phyloP scores from a whole-genome alignment of 1,140 invertebrate species.

The Asbolus verrucosus region DNA sequence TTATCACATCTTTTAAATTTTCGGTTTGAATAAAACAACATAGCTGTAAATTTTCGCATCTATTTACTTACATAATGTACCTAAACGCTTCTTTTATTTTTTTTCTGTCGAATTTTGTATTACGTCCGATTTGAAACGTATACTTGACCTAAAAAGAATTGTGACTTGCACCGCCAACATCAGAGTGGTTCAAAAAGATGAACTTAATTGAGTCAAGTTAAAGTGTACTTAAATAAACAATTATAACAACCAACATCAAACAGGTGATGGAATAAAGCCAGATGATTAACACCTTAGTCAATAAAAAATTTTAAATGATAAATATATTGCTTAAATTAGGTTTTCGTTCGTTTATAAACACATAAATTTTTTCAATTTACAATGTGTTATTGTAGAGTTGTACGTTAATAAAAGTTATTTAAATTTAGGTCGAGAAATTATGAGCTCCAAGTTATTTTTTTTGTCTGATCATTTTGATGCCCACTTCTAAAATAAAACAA shows the following conservation, averaged over 20 bases:
- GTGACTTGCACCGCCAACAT: background rate
- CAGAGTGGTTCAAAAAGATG: background rate
- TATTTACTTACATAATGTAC: no score
- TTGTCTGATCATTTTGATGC: no score
- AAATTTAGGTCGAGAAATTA: no score
- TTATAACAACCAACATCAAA: constrained; percentile 13
- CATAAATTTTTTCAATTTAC: constrained; percentile 7
- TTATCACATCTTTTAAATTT: no score
- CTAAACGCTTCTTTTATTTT: no score
- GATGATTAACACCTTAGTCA: constrained; percentile 28
- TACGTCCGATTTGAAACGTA: background rate
- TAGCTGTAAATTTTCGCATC: no score
- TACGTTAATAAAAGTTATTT: background rate
- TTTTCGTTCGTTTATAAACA: constrained; percentile 3
- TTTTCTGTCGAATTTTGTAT: no score
- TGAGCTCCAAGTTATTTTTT: no score
- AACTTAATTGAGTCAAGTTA: constrained; percentile 17
- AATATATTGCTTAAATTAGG: background rate
- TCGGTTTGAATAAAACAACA: no score
- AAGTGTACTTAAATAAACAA: constrained; percentile 23
- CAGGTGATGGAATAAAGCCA: constrained; percentile 22
- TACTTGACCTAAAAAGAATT: constrained; percentile 15
- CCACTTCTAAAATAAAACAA: no score
- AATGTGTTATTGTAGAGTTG: constrained; percentile 4
- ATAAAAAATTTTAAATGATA: constrained; percentile 10